Evolutionary conservation across 2,113 vertebrate species (phyloP).

Genomic region (cat (Felis catus)): DNA sequence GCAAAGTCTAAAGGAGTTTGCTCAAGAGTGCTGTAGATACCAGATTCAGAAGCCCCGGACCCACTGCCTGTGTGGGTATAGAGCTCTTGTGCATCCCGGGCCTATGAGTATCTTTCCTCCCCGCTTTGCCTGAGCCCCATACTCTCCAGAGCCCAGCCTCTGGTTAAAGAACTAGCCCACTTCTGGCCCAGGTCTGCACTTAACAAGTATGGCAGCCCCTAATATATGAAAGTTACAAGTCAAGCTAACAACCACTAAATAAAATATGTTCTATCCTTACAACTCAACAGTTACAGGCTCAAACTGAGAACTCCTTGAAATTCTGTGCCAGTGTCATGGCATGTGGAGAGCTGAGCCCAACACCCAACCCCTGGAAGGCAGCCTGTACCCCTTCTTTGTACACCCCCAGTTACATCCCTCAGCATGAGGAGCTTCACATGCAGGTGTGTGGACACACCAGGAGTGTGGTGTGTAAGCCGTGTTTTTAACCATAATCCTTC

Average conservation of each 20-base stretch:
- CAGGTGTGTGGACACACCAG: background rate
- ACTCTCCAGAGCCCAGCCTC: background rate
- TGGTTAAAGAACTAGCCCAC: background rate
- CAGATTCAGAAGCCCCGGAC: background rate
- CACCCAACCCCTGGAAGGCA: background rate
- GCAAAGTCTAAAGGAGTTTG: background rate
- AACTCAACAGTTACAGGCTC: background rate
- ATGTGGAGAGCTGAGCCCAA: background rate
- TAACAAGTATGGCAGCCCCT: background rate
- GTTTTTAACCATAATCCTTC: background rate
- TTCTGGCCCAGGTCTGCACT: background rate
- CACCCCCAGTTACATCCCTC: background rate
- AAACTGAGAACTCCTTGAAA: background rate
- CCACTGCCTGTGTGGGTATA: accelerated
- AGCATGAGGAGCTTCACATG: background rate
- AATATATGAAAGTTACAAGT: background rate
- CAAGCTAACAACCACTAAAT: background rate
- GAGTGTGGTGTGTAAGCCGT: too few species aligned
- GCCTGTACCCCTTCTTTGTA: background rate
- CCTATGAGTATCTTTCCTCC: background rate
- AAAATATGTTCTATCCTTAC: background rate
- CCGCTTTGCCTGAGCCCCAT: background rate
- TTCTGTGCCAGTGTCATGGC: background rate
- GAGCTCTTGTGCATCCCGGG: background rate
- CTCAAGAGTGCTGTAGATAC: too few species aligned